Evolutionary conservation across 23 tunicate genomes (phyloP).

Genomic region (Trididemnum nubilum): DNA sequence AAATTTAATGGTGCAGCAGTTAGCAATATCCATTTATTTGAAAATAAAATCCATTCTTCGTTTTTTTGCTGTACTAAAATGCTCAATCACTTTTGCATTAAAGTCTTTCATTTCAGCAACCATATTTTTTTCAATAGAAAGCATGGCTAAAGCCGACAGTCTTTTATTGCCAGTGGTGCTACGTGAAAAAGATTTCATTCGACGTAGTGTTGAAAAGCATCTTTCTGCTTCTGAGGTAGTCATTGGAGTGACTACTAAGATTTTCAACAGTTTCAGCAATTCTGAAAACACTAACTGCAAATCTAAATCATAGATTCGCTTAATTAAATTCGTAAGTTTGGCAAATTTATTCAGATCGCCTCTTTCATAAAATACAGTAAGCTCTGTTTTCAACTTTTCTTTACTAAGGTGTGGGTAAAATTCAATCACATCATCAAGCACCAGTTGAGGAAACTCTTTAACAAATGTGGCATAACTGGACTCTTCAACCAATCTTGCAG

Average conservation of each 20-base stretch:
- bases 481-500: not conserved
- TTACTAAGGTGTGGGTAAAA: not conserved
- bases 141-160: constrained; percentile 13
- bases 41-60: constrained; percentile 15
- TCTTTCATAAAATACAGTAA: not conserved
- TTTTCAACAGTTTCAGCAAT: constrained; percentile 6
- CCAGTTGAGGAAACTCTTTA: not conserved
- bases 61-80: not conserved
- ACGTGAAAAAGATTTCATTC: not conserved
- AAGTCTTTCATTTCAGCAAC: constrained; percentile 9
- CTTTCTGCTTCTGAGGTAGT: constrained; percentile 27
- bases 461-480: not conserved
- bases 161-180: constrained; percentile 4
- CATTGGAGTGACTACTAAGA: constrained; percentile 25
- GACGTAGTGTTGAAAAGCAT: not conserved
- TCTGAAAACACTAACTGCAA: not conserved
- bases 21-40: too few relatives aligned
- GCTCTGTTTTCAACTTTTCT: constrained; percentile 17
- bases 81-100: constrained; percentile 1
- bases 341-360: constrained; percentile 13
- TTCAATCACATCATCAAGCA: not conserved
- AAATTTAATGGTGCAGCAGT: too few relatives aligned
- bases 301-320: constrained; percentile 4
- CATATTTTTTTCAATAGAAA: not conserved
- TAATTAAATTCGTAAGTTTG: not conserved